These are phyloP conservation scores for Apamea sordens DNA, from an alignment of 2,888 invertebrate genomes.

Conservation along the genomic window DNA sequence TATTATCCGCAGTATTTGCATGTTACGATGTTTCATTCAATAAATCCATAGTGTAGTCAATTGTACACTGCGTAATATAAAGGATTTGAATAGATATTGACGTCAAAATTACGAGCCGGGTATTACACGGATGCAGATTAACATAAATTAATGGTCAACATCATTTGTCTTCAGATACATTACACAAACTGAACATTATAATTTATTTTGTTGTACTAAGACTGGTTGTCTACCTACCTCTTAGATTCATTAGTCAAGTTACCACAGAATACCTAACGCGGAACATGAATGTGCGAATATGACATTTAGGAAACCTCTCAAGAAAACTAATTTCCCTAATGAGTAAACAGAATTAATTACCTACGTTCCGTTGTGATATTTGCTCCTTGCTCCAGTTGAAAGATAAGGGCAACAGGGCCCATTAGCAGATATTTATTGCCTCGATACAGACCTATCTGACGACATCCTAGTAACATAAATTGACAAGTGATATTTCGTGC, in stretches of 20 bases:
- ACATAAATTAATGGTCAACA: conserved; percentile 66
- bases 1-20: conserved; percentile 55
- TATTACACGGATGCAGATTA: conserved; percentile 61
- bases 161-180: conserved; percentile 66
- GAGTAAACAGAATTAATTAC: conserved; percentile 55
- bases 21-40: conserved; percentile 64
- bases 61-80: conserved; percentile 47
- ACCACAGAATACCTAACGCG: conserved; percentile 31
- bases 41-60: conserved; percentile 45
- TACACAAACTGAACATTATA: conserved; percentile 55
- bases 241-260: conserved; percentile 44
- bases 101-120: conserved; percentile 62
- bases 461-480: conserved; percentile 62
- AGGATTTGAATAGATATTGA: conserved; percentile 59
- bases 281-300: conserved; percentile 32
- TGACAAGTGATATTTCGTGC: conserved; percentile 59
- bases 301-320: conserved; percentile 37
- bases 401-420: conserved; percentile 61
- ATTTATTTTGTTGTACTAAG: conserved; percentile 54
- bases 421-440: conserved; percentile 66
- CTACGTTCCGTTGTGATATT: conserved; percentile 47
- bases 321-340: conserved; percentile 51
- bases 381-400: conserved; percentile 55
- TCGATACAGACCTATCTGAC: conserved; percentile 58
- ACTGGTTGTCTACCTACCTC: conserved; percentile 48